Percentiles rank a stretch among this genome's conserved stretches.
These are phyloP conservation scores for Nyctibius grandis DNA, from an alignment of 2,797 vertebrate species.

Conservation along the genomic window DNA sequence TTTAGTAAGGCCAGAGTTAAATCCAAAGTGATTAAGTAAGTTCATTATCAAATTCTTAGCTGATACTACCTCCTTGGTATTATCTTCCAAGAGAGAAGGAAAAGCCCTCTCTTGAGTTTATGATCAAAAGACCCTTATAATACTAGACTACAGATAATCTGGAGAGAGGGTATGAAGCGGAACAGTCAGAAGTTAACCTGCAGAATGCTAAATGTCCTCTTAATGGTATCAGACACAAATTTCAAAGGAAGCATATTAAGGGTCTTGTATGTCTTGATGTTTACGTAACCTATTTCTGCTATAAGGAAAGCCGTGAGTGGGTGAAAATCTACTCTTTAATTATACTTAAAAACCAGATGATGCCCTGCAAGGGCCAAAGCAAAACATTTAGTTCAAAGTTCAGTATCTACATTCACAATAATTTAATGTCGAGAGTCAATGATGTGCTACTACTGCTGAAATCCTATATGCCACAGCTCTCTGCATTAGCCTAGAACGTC, in stretches of 20 bases:
- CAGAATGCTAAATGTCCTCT: not conserved
- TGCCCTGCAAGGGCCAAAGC: not conserved
- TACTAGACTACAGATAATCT: not conserved
- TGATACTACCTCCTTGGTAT: not conserved
- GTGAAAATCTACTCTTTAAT: not conserved
- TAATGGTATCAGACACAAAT: not conserved
- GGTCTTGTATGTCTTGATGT: not conserved
- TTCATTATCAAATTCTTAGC: not conserved
- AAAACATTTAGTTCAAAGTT: not conserved
- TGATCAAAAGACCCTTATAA: not conserved
- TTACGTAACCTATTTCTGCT: not conserved
- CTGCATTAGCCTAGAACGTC: not conserved
- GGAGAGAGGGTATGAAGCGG: not conserved
- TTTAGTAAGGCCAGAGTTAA: not conserved
- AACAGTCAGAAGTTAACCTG: not conserved
- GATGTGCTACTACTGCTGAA: not conserved
- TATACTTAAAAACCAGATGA: not conserved
- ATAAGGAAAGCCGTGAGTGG: not conserved
- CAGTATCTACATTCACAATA: not conserved
- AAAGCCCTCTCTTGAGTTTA: not conserved
- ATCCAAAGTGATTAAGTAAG: not conserved
- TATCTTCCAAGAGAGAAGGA: not conserved
- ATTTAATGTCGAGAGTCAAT: not conserved
- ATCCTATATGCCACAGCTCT: not conserved
- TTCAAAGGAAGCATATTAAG: not conserved